These are phyloP conservation scores for Chloroclystis v-ata DNA, from an alignment of 2,888 invertebrate species.

Conservation along the genomic window DNA sequence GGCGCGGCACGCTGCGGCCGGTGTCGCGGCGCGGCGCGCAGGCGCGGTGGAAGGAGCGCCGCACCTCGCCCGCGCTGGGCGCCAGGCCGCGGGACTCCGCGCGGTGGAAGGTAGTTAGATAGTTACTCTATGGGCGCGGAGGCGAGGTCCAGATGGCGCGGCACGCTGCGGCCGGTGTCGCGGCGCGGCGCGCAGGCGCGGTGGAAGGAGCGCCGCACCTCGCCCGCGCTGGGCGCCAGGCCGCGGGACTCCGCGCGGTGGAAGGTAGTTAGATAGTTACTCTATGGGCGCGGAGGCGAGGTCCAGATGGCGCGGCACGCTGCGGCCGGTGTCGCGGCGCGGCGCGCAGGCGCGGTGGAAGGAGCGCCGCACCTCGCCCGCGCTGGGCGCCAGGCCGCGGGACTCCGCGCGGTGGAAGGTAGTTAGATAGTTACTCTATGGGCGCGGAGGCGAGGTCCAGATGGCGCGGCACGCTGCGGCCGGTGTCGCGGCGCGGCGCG, in stretches of 20 bases:
- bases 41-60: slow-evolving; percentile 67
- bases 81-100: neutral
- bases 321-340: slow-evolving; percentile 58
- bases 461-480: slow-evolving; percentile 75
- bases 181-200: slow-evolving; percentile 51
- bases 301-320: slow-evolving; percentile 77
- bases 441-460: slow-evolving; percentile 61
- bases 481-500: slow-evolving; percentile 51
- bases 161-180: slow-evolving; percentile 65
- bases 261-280: too few relatives aligned
- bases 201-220: slow-evolving; percentile 64
- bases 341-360: slow-evolving; percentile 63
- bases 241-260: too few relatives aligned
- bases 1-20: slow-evolving; percentile 72
- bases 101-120: too few relatives aligned
- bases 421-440: slow-evolving; percentile 25
- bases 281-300: slow-evolving; percentile 43
- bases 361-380: slow-evolving; percentile 54
- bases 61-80: slow-evolving; percentile 43
- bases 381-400: slow-evolving; percentile 20
- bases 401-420: too few relatives aligned
- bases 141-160: slow-evolving; percentile 75
- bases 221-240: slow-evolving; percentile 38
- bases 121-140: slow-evolving; percentile 33
- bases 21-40: slow-evolving; percentile 53